A percentile compares a stretch with the other conserved stretches of the same genome.
Evolutionary conservation across 1,140 invertebrate species (phyloP).

Genomic region (Rhagoletis pomonella): DNA sequence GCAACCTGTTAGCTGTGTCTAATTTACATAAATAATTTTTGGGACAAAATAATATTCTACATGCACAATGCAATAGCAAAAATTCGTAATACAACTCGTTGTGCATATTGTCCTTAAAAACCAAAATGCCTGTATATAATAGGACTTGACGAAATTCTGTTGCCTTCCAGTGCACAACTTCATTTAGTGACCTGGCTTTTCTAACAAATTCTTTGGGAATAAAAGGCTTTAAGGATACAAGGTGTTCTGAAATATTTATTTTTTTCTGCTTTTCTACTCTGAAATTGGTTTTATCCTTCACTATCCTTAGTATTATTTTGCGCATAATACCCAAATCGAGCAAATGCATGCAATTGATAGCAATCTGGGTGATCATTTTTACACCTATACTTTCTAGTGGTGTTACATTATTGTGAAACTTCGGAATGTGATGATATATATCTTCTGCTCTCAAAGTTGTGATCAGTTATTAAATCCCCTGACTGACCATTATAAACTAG

Average conservation of each 20-base stretch:
- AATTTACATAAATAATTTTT: conserved; percentile 52
- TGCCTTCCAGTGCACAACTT: conserved; percentile 71
- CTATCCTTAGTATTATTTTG: conserved; percentile 3
- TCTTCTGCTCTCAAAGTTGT: background rate
- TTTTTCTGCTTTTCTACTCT: background rate
- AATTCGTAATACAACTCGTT: too few relatives aligned
- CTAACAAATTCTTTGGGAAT: background rate
- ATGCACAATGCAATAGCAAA: background rate
- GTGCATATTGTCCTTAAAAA: conserved; percentile 63
- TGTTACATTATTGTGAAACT: background rate
- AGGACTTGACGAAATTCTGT: too few relatives aligned
- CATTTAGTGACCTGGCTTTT: conserved; percentile 63
- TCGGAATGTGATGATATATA: conserved; percentile 17
- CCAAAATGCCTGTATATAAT: conserved; percentile 68
- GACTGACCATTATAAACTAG: background rate
- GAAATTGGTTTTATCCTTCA: conserved; percentile 40
- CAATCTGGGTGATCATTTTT: conserved; percentile 51
- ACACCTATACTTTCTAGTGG: conserved; percentile 31
- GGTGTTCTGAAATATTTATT: background rate
- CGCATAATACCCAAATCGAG: conserved; percentile 23
- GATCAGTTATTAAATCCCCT: conserved; percentile 10
- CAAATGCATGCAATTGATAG: conserved; percentile 53
- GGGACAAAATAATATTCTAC: conserved; percentile 25
- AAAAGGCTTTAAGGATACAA: background rate
- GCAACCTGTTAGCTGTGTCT: conserved; percentile 8